Percentiles rank a stretch among this genome's conserved stretches.
These are phyloP conservation scores for Pelmatolapia mariae DNA, from an alignment of 2,113 vertebrate genomes.

Conservation along the genomic window DNA sequence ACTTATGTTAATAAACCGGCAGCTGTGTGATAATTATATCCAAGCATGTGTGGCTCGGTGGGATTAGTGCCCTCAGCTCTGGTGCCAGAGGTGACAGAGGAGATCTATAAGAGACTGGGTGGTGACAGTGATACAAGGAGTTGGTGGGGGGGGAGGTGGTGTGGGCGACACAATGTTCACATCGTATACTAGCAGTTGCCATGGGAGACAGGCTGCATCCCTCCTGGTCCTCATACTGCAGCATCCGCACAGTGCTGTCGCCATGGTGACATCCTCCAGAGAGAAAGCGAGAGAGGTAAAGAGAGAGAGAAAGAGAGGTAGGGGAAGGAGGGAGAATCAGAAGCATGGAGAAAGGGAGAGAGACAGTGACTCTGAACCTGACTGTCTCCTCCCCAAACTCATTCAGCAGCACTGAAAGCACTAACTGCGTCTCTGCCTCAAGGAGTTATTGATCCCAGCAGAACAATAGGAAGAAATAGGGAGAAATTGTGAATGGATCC, in stretches of 20 bases:
- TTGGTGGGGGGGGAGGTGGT: not conserved
- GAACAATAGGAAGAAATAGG: not conserved
- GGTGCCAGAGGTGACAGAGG: not conserved
- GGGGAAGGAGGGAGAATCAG: not conserved
- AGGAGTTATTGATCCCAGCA: not conserved
- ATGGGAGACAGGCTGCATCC: slow-evolving; percentile 69
- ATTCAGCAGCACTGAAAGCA: not conserved
- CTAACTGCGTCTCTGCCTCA: not conserved
- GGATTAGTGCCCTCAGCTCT: not conserved
- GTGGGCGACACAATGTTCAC: slow-evolving; percentile 44
- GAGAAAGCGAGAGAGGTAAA: slow-evolving; percentile 31
- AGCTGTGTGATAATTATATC: slow-evolving; percentile 7
- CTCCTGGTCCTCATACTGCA: slow-evolving; percentile 67
- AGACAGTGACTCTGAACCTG: not conserved
- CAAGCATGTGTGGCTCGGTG: not conserved
- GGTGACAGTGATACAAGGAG: not conserved
- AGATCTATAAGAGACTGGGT: not conserved
- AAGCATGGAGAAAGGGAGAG: not conserved
- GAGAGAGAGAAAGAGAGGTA: slow-evolving; percentile 3
- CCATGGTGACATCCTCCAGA: slow-evolving; percentile 76
- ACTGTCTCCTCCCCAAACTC: not conserved
- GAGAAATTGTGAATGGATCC: not conserved
- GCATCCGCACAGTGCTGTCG: slow-evolving; percentile 69
- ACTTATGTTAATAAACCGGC: not conserved
- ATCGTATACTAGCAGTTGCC: slow-evolving; percentile 63